A percentile compares a stretch with the other conserved stretches of the same genome.
Evolutionary conservation across 1,140 invertebrate species (phyloP).

Genomic region (Drosophila oshimai): DNA sequence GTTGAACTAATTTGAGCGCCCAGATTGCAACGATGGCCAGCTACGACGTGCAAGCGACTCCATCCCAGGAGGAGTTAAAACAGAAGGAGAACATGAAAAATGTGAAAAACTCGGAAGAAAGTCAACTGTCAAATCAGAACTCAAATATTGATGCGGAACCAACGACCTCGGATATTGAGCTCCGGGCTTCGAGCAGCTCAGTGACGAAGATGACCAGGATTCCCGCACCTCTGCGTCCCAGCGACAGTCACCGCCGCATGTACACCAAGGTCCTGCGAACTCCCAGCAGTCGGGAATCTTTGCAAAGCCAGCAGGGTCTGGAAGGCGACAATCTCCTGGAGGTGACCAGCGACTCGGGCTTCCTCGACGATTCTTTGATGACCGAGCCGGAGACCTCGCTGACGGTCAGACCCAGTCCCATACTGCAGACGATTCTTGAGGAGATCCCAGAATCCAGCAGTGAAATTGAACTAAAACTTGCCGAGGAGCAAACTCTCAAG

Average conservation of each 20-base stretch:
- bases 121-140: neutral
- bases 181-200: neutral
- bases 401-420: neutral
- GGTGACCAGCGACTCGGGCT: slow-evolving; percentile 43
- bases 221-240: slow-evolving; percentile 30
- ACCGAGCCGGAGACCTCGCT: neutral
- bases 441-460: neutral
- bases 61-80: slow-evolving; percentile 29
- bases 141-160: neutral
- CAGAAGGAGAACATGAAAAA: slow-evolving; percentile 17
- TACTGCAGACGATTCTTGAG: neutral
- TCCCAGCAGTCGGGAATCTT: neutral
- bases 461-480: slow-evolving; percentile 9
- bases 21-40: slow-evolving; percentile 51
- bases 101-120: slow-evolving; percentile 20
- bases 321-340: too few species aligned
- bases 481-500: slow-evolving; percentile 41
- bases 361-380: slow-evolving; percentile 22
- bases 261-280: slow-evolving; percentile 23
- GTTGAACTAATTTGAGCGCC: neutral
- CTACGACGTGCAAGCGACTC: slow-evolving; percentile 41
- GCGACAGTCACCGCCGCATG: slow-evolving; percentile 13
- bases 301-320: neutral
- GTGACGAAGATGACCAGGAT: slow-evolving; percentile 28
- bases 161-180: neutral